These are phyloP conservation scores for Raja brachyura DNA, from an alignment of 2,113 vertebrate genomes.

Conservation along the genomic window DNA sequence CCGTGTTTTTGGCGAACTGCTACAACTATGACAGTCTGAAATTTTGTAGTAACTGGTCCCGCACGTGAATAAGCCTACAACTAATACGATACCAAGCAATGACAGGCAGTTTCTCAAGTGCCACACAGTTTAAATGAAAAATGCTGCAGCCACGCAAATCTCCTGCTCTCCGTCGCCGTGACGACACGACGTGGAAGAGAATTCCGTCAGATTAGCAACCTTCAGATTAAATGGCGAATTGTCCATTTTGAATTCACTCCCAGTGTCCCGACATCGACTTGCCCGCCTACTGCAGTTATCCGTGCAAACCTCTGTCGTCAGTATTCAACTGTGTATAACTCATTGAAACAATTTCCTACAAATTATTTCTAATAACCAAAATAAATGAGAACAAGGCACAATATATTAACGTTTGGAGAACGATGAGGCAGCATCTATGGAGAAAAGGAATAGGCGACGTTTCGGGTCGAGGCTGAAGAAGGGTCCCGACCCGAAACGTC, in stretches of 20 bases:
- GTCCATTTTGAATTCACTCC: not conserved
- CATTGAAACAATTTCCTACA: not conserved
- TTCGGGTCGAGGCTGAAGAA: too few species aligned
- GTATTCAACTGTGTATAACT: not conserved
- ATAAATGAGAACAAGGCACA: not conserved
- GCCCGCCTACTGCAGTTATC: not conserved
- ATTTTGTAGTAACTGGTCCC: not conserved
- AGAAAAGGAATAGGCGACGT: too few species aligned
- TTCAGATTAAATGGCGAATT: not conserved
- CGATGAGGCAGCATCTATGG: too few species aligned
- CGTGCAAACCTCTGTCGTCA: not conserved
- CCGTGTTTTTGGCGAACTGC: too few species aligned
- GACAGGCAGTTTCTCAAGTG: not conserved
- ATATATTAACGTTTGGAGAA: not conserved
- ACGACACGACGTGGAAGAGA: not conserved
- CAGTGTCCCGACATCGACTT: not conserved
- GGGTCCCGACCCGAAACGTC: too few species aligned
- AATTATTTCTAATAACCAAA: not conserved
- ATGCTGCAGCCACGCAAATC: slow-evolving; percentile 1
- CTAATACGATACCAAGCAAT: too few species aligned
- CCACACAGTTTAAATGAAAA: not conserved
- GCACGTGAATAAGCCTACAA: not conserved
- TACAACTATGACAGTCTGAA: not conserved
- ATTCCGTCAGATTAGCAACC: not conserved
- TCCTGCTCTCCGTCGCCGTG: not conserved